Evolutionary conservation across 2,888 invertebrate genomes (phyloP), one percentile per base, ranked within the genome.

Genomic region (Aleiodes leptofemur): DNA sequence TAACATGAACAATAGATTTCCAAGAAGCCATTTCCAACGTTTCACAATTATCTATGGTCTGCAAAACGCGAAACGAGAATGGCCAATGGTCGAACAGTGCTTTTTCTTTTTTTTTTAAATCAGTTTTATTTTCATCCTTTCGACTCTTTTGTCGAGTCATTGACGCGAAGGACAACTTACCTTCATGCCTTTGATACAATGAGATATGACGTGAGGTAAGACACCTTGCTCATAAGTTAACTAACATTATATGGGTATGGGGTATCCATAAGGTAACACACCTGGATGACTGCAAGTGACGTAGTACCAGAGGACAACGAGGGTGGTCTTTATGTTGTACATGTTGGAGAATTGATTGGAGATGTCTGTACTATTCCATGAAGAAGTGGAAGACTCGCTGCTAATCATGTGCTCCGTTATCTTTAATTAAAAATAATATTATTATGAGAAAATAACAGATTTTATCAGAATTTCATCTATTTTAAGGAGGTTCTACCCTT

Each of bases 131-230:
- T 73, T 69, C 50, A 57, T 48, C 56, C 53, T 48, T 51, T 53
- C 23, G 23, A 75, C 50, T 69, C 38, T 57, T 66, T 72, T 66
- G 71, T 72, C 66, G 48, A 34, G 59, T 56, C 34, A 71, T 59
- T 57, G 57, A 71, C 57, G 57, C 72, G 74, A 76, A 79, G 77
- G 77, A 73, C 76, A 43, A 38, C 38, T n/a, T n/a, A 7, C 8
- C 61, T 61, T 72, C 69, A 70, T 53, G 64, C 78, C 74, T 77
- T 79, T 81, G 83, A 81, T 82, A 82, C 82, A 66, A 85, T 84
- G 85, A 86, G 83, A 85, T 84, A 84, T 38, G 61, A 82, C 85
- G 83, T 82, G 77, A 69, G 80, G 81, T 79, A 77, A 78, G 80
- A 81, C 81, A 80, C 80, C 78, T 76, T 76, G 80, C 80, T 79